Base-by-base conservation (phyloP, 2,797 vertebrate species). In the Centroberyx gerrardi region DNA sequence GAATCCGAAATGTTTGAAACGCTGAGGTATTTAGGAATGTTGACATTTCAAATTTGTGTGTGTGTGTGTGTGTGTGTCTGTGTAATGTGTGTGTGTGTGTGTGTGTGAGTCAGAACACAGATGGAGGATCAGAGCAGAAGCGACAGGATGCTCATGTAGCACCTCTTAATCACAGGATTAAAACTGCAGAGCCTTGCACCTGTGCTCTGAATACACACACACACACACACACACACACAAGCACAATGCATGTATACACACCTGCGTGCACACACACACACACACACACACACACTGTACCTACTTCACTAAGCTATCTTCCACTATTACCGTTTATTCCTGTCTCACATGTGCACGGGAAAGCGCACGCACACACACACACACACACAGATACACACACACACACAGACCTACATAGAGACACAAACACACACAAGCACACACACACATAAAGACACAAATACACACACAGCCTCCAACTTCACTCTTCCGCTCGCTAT, bases 91-190 rank as follows among this genome's bases (percentile, higher is more conserved):
- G 67, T 70, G 76, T 46, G 78, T 61, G 56, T 40, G 61, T 71
- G 60, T 66, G 75, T 63, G 85, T 92, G 93, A 92, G 88, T 95
- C 92, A 94, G 86, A 89, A 62, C 83, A 55, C 93, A 94, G 93
- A 94, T 93, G 94, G 93, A 92, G 88, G 74, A 87, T 89, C 80
- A 82, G 85, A 87, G 77, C 76, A 1, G 83, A 42, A 82, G 80
- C 66, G 64, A 88, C 90, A 93, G 87, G 90, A 94, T 87, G 91
- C 90, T 91, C 89, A 93, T 88, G 86, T 90, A 84, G 86, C 90
- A 93, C 91, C 92, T 93, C 92, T 87, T 91, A 88, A 92, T 93
- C 92, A 92, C 84, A 85, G 81, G 90, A 92, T 88, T 88, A 87
- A 80, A 90, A 83, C 69, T 76, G 89, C 76, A 80, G 29, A 82